Conservation (phyloP, 53 echinoderm and acorn worm species). For the Temnopleurus reevesii region DNA sequence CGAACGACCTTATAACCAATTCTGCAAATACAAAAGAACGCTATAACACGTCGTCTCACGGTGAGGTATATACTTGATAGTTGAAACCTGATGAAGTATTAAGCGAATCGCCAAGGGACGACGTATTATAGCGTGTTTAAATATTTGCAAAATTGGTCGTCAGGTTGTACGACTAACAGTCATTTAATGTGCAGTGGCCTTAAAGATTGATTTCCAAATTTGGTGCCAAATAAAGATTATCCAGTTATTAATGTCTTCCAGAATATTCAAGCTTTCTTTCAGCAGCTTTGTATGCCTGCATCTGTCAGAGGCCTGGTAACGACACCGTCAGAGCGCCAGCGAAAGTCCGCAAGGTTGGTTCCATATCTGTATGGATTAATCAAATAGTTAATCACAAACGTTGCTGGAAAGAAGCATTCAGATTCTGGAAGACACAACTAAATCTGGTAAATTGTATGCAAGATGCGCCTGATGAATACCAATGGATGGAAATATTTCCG, state of each 20-base stretch:
- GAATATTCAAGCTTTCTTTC: background rate
- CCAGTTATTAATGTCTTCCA: background rate
- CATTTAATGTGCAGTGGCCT: too few relatives aligned
- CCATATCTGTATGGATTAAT: background rate
- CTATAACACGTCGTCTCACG: too few relatives aligned
- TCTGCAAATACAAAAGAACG: too few relatives aligned
- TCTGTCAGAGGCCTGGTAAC: background rate
- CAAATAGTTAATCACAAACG: background rate
- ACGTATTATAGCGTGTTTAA: too few relatives aligned
- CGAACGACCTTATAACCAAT: too few relatives aligned
- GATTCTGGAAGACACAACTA: background rate
- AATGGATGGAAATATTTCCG: background rate
- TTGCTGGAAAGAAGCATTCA: background rate
- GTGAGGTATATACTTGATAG: too few relatives aligned
- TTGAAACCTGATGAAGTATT: too few relatives aligned
- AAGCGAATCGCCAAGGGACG: too few relatives aligned
- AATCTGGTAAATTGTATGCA: background rate
- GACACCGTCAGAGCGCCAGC: background rate
- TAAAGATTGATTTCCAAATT: background rate
- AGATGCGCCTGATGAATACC: background rate
- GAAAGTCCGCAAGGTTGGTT: background rate
- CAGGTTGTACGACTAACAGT: too few relatives aligned
- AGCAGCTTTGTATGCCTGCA: background rate
- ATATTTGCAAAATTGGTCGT: too few relatives aligned
- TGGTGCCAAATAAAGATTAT: too few relatives aligned